Conservation (phyloP, 2,888 invertebrate genomes). For the Conops quadrifasciatus region DNA sequence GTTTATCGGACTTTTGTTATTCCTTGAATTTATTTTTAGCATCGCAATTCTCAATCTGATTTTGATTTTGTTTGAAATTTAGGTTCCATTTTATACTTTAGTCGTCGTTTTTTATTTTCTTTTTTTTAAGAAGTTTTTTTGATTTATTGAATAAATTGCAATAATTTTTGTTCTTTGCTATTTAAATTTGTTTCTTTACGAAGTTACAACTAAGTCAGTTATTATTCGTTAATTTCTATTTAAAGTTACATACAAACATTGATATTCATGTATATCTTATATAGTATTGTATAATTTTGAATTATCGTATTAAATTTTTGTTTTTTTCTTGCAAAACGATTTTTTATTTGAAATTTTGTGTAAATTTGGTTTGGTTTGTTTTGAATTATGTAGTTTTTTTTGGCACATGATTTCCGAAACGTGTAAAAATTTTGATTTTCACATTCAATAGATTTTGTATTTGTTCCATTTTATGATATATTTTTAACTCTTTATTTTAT, state of each 20-base stretch:
- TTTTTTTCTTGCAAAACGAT: slow-evolving; percentile 24
- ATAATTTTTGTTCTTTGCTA: neutral
- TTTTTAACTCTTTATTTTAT: neutral
- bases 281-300: slow-evolving; percentile 3
- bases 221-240: too few species aligned
- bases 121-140: neutral
- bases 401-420: slow-evolving; percentile 63
- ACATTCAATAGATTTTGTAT: slow-evolving; percentile 46
- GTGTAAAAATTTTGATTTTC: slow-evolving; percentile 59
- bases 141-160: neutral
- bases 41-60: too few species aligned
- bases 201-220: too few species aligned
- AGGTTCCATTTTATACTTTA: neutral
- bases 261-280: neutral
- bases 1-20: too few species aligned
- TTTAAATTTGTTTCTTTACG: neutral
- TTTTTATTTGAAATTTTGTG: slow-evolving; percentile 22
- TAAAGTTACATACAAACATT: slow-evolving; percentile 29
- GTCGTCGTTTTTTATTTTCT: neutral
- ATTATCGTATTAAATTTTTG: neutral
- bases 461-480: slow-evolving; percentile 33
- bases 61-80: slow-evolving; percentile 3
- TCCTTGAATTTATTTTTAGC: too few species aligned
- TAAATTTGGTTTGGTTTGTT: slow-evolving; percentile 36
- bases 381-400: slow-evolving; percentile 40